These are phyloP conservation scores for Australoheros scitulus DNA, from an alignment of 2,113 vertebrate genomes.

Conservation along the genomic window DNA sequence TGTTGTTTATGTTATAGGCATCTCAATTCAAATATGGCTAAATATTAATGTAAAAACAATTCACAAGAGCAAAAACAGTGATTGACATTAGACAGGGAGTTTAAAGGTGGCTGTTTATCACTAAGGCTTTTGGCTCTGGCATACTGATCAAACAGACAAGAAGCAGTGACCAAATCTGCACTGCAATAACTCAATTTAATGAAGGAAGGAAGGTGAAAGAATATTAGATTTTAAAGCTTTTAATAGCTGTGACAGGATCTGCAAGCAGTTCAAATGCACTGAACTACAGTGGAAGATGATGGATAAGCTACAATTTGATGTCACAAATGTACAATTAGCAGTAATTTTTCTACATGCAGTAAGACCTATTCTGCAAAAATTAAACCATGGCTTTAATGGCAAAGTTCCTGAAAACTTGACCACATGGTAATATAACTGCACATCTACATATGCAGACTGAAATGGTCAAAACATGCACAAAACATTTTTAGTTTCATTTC, in stretches of 20 bases:
- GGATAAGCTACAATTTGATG: neutral
- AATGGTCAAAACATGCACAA: neutral
- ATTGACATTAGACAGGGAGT: conserved; percentile 22
- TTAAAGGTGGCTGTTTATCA: neutral
- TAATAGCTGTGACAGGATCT: neutral
- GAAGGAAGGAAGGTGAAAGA: neutral
- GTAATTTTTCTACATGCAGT: neutral
- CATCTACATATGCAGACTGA: neutral
- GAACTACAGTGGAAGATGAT: neutral
- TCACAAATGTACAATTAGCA: conserved; percentile 12
- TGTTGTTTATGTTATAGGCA: neutral
- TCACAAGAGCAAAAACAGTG: neutral
- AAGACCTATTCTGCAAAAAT: neutral
- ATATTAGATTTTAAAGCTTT: conserved; percentile 46
- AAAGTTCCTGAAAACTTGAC: neutral
- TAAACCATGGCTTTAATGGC: neutral
- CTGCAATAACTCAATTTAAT: conserved; percentile 3
- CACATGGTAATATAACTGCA: neutral
- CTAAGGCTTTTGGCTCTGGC: neutral
- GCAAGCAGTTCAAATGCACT: neutral
- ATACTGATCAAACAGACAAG: conserved; percentile 38
- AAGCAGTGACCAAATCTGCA: neutral
- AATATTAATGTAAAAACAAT: neutral
- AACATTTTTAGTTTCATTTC: neutral
- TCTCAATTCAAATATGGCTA: neutral